Evolutionary conservation across 1,140 invertebrate genomes (phyloP).

Genomic region (Drepana arcuata): DNA sequence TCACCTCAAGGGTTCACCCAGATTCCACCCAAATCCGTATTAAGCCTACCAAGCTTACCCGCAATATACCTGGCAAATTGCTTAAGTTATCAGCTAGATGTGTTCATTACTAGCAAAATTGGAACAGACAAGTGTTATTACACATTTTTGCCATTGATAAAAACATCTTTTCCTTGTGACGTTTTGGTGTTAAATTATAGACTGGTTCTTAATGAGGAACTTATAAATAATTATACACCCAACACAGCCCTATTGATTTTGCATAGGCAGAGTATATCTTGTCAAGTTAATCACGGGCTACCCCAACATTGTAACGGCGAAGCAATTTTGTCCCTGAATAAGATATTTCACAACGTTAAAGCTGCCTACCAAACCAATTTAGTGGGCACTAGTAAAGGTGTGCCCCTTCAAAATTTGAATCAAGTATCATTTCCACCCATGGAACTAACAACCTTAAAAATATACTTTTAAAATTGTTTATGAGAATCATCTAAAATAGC

Average conservation of each 20-base stretch:
- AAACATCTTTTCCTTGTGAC: slow-evolving; percentile 46
- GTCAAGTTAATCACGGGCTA: slow-evolving; percentile 21
- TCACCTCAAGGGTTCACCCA: slow-evolving; percentile 12
- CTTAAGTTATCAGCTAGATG: slow-evolving; percentile 81
- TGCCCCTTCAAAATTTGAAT: slow-evolving; percentile 19
- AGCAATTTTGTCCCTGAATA: slow-evolving; percentile 25
- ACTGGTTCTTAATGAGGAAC: slow-evolving; percentile 20
- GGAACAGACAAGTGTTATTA: slow-evolving; percentile 31
- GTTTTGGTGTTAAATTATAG: slow-evolving; percentile 42
- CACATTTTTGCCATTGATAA: slow-evolving; percentile 41
- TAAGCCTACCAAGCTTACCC: slow-evolving; percentile 74
- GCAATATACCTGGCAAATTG: slow-evolving; percentile 80
- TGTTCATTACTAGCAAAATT: slow-evolving; percentile 79
- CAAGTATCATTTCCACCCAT: slow-evolving; percentile 37
- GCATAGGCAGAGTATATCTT: slow-evolving; percentile 38
- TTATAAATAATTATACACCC: slow-evolving; percentile 12
- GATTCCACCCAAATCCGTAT: slow-evolving; percentile 18
- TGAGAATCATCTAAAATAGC: too few relatives aligned
- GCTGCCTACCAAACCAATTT: slow-evolving; percentile 42
- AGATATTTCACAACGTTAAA: slow-evolving; percentile 32
- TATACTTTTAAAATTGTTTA: slow-evolving; percentile 39
- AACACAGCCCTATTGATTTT: slow-evolving; percentile 36
- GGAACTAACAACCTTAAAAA: slow-evolving; percentile 39
- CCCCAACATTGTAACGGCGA: slow-evolving; percentile 31
- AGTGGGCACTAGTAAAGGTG: slow-evolving; percentile 37